Conservation (phyloP, 2,888 invertebrate species). For the Eristalis pertinax region DNA sequence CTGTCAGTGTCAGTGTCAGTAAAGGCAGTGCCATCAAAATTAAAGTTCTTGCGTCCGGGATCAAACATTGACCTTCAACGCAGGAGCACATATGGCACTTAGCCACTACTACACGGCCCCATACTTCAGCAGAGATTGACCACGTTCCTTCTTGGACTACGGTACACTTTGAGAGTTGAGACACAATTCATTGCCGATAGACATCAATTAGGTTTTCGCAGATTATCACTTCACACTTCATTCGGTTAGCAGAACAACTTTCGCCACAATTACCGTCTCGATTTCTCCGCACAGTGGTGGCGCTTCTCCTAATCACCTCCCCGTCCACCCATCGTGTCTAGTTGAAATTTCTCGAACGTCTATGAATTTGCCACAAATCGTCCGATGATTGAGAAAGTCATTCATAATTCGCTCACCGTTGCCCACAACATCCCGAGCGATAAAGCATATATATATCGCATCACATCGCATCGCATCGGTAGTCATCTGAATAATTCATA, state of each 20-base stretch:
- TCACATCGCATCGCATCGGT: slow-evolving; percentile 40
- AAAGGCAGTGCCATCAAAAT: no score
- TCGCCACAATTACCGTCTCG: not conserved
- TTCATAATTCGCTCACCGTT: not conserved
- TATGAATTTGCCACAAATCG: not conserved
- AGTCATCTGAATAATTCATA: slow-evolving; percentile 68
- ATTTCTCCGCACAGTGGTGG: not conserved
- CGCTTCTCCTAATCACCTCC: not conserved
- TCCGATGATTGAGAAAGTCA: slow-evolving; percentile 2
- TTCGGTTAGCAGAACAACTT: not conserved
- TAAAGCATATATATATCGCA: slow-evolving; percentile 34
- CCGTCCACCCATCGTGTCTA: not conserved
- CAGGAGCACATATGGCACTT: no score
- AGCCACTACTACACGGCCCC: no score
- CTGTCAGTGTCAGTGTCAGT: no score
- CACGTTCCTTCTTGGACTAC: no score
- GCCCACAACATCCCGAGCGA: not conserved
- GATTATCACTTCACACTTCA: not conserved
- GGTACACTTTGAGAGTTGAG: no score
- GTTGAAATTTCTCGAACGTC: not conserved
- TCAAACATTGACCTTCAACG: no score
- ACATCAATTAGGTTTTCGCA: not conserved
- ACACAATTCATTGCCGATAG: no score
- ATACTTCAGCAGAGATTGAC: no score
- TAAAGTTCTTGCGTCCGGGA: no score